These are phyloP conservation scores for Lysandra coridon DNA, from an alignment of 2,888 invertebrate genomes.

Conservation along the genomic window DNA sequence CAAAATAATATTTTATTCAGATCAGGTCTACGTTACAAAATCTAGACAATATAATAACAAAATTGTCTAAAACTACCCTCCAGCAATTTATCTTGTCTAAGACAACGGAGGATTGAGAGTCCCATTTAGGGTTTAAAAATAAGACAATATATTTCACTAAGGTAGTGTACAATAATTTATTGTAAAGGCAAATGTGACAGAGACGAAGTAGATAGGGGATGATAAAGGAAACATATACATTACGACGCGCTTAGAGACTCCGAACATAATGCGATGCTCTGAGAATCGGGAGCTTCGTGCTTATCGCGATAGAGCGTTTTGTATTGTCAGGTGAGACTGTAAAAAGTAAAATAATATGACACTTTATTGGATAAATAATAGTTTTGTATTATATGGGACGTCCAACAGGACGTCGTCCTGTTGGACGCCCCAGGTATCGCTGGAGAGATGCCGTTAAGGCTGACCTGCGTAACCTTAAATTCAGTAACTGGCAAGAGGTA, in stretches of 20 bases:
- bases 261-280: background rate
- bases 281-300: background rate
- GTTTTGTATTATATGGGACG: background rate
- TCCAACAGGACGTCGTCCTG: too few species aligned
- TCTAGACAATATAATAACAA: background rate
- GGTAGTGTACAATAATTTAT: constrained; percentile 27
- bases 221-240: constrained; percentile 26
- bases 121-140: constrained; percentile 20
- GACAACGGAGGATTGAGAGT: background rate
- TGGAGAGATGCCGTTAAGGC: too few species aligned
- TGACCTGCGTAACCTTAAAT: too few species aligned
- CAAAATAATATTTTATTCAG: too few species aligned
- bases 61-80: background rate
- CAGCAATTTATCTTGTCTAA: background rate
- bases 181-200: constrained; percentile 25
- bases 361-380: background rate
- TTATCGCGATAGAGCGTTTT: background rate
- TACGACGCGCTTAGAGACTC: constrained; percentile 21
- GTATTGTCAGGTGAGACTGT: background rate
- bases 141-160: constrained; percentile 23
- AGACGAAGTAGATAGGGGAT: constrained; percentile 23
- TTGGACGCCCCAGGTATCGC: too few species aligned
- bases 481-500: too few species aligned
- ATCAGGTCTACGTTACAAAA: background rate
- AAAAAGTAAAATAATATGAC: background rate